Evolutionary conservation across 64 coral and sea anemone genomes (phyloP).

Genomic region (Catalaphyllia jardinei): DNA sequence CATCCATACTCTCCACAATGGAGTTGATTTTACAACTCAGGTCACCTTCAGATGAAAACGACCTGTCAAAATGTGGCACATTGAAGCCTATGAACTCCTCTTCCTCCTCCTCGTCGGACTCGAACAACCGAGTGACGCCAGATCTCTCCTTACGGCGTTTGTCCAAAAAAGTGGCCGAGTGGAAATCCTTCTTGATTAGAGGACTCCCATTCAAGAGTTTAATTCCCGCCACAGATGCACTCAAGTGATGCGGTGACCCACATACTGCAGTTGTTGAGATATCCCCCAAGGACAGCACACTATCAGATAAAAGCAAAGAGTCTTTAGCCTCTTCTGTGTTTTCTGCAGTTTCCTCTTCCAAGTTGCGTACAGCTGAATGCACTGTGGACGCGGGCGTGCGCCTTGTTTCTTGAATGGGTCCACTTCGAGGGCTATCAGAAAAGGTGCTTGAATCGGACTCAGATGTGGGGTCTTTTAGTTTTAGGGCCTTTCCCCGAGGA

Average conservation of each 20-base stretch:
- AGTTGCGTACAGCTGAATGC: not conserved
- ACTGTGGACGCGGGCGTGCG: not conserved
- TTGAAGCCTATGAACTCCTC: conserved; percentile 53
- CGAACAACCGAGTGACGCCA: conserved; percentile 28
- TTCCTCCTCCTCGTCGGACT: conserved; percentile 61
- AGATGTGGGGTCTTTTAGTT: not conserved
- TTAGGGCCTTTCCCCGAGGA: not conserved
- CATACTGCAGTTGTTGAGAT: not conserved
- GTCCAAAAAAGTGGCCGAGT: not conserved
- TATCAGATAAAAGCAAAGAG: not conserved
- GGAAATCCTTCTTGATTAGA: not conserved
- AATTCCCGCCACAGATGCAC: not conserved
- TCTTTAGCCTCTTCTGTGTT: not conserved
- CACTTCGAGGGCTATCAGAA: conserved; percentile 2
- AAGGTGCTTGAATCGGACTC: not conserved
- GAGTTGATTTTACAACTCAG: conserved; percentile 27
- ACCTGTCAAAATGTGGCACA: conserved; percentile 54
- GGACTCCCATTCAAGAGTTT: not conserved
- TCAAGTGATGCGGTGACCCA: not conserved
- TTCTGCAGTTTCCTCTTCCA: not conserved
- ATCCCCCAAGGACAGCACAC: not conserved
- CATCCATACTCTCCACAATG: conserved; percentile 27
- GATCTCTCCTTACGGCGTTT: not conserved
- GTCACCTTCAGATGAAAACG: conserved; percentile 48
- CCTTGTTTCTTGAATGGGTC: not conserved